Conservation (phyloP, 2,888 invertebrate species). For the Hipparchia semele region DNA sequence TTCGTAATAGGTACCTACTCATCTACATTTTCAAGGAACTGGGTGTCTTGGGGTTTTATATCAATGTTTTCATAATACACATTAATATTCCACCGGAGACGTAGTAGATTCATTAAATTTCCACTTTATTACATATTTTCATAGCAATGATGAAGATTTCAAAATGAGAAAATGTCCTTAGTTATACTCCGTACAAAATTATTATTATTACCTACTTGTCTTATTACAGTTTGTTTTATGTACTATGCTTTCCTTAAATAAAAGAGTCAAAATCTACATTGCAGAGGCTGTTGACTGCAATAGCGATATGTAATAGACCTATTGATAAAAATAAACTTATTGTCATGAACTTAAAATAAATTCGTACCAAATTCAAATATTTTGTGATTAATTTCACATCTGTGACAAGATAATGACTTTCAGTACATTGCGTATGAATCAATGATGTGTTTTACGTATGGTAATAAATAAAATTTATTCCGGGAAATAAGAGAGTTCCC, state of each 20-base stretch:
- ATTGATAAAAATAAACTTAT: too few species aligned
- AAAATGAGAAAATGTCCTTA: constrained; percentile 1
- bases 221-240: background rate
- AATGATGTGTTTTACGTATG: constrained; percentile 4
- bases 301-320: too few species aligned
- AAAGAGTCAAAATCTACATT: too few species aligned
- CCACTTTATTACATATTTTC: constrained; percentile 14
- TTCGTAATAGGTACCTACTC: background rate
- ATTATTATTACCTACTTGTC: background rate
- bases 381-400: constrained; percentile 12
- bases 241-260: too few species aligned
- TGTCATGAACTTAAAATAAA: background rate
- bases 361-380: background rate
- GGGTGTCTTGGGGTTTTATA: background rate
- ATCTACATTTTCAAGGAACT: background rate
- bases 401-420: constrained; percentile 10
- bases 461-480: background rate
- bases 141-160: constrained; percentile 14
- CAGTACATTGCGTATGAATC: constrained; percentile 9
- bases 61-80: background rate
- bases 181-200: background rate
- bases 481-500: too few species aligned
- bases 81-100: background rate
- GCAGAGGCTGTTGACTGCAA: too few species aligned
- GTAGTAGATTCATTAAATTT: constrained; percentile 15